Evolutionary conservation across 2,888 invertebrate genomes (phyloP).

Genomic region (Lepidochitona cinerea): DNA sequence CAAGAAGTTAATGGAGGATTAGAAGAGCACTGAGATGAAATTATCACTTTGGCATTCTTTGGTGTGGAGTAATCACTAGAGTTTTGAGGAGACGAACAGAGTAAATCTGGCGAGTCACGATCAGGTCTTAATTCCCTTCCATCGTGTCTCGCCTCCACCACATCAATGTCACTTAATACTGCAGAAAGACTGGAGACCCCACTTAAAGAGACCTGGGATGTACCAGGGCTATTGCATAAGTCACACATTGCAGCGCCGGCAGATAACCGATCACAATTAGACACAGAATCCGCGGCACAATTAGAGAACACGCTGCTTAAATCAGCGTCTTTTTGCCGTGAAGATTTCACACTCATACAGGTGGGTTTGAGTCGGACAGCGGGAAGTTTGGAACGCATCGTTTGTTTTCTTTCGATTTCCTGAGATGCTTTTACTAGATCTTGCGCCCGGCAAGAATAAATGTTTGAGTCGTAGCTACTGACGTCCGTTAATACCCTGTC

Average conservation of each 20-base stretch:
- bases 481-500: conserved; percentile 51
- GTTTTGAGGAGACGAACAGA: not conserved
- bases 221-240: not conserved
- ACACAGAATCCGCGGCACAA: not conserved
- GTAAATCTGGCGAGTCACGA: too few species aligned
- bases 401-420: not conserved
- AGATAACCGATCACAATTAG: not conserved
- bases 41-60: not conserved
- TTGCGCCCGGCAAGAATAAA: conserved; percentile 29
- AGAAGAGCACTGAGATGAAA: not conserved
- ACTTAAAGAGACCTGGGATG: not conserved
- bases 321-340: not conserved
- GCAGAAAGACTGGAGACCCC: not conserved
- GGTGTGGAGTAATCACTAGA: not conserved
- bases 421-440: conserved; percentile 7
- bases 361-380: conserved; percentile 15
- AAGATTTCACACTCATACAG: not conserved
- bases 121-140: too few species aligned
- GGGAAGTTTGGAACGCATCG: conserved; percentile 6
- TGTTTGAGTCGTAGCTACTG: conserved; percentile 52
- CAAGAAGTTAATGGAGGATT: not conserved
- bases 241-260: not conserved
- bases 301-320: not conserved
- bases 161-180: not conserved
- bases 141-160: too few species aligned